phyloP scores from a whole-genome alignment of 2,113 vertebrate species.

The Mola mola region DNA sequence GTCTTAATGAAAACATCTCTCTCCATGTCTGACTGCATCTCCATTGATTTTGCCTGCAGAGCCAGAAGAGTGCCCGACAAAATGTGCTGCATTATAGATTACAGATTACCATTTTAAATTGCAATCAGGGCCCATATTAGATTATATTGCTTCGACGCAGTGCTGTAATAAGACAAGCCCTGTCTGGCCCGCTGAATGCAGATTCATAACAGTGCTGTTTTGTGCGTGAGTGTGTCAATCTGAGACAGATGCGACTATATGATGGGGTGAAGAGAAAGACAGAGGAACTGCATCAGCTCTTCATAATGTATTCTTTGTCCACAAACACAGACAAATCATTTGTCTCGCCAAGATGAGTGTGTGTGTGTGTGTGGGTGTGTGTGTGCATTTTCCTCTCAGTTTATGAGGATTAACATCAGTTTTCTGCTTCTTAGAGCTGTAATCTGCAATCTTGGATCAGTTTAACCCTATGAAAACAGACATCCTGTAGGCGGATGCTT shows the following conservation, averaged over 20 bases:
- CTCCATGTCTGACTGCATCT: slow-evolving; percentile 34
- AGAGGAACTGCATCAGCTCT: slow-evolving; percentile 6
- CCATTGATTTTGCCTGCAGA: slow-evolving; percentile 45
- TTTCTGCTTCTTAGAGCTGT: slow-evolving; percentile 9
- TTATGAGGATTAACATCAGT: slow-evolving; percentile 6
- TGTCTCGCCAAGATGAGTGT: slow-evolving; percentile 8
- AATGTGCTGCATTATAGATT: slow-evolving; percentile 62
- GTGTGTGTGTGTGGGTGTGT: slow-evolving; percentile 6
- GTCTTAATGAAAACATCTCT: slow-evolving; percentile 67
- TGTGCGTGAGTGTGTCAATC: not conserved
- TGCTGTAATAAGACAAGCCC: slow-evolving; percentile 34
- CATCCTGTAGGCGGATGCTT: too few relatives aligned
- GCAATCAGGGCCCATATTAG: slow-evolving; percentile 54
- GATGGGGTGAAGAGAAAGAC: not conserved
- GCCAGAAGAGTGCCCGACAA: slow-evolving; percentile 45
- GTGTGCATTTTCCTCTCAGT: not conserved
- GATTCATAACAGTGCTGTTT: slow-evolving; percentile 13
- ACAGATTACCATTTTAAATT: slow-evolving; percentile 63
- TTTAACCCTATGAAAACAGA: too few relatives aligned
- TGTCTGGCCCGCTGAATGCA: not conserved
- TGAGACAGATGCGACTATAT: not conserved
- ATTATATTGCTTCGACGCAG: slow-evolving; percentile 32
- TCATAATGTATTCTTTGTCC: slow-evolving; percentile 36
- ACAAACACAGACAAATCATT: slow-evolving; percentile 21
- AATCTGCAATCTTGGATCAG: not conserved